Conservation (phyloP, 2,113 vertebrate species). For the Crotalus viridis region DNA sequence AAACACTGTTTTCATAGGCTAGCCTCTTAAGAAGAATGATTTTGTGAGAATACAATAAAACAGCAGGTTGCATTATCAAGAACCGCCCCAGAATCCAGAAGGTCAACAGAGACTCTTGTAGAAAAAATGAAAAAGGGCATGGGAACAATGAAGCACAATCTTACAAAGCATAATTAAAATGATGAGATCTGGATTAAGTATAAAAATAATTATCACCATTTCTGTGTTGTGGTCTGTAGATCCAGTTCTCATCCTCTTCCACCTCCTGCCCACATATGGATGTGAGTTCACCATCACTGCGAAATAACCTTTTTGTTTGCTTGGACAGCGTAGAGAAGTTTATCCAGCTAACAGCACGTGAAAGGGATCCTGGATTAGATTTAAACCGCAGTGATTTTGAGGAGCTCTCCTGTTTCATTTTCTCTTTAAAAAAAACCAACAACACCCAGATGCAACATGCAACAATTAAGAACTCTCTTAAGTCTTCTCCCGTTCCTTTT, state of each 20-base stretch:
- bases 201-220: conserved; percentile 79
- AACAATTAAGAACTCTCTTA: conserved; percentile 31
- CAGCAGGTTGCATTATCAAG: not conserved
- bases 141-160: not conserved
- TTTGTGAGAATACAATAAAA: not conserved
- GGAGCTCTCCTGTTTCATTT: conserved; percentile 86
- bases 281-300: conserved; percentile 86
- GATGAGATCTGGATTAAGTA: not conserved
- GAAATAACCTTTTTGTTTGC: conserved; percentile 87
- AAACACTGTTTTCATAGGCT: not conserved
- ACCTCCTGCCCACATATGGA: conserved; percentile 67
- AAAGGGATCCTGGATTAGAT: conserved; percentile 81
- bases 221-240: conserved; percentile 80
- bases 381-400: conserved; percentile 79
- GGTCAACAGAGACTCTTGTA: conserved; percentile 4
- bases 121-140: not conserved
- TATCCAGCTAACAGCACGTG: conserved; percentile 91
- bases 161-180: conserved; percentile 1
- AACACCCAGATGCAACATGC: conserved; percentile 26
- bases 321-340: conserved; percentile 86
- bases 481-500: conserved; percentile 29
- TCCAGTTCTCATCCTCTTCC: conserved; percentile 82
- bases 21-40: not conserved
- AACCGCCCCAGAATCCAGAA: not conserved
- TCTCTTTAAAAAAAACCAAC: conserved; percentile 43